Conservation (phyloP, 2,797 vertebrate species). For the Galago senegalensis region DNA sequence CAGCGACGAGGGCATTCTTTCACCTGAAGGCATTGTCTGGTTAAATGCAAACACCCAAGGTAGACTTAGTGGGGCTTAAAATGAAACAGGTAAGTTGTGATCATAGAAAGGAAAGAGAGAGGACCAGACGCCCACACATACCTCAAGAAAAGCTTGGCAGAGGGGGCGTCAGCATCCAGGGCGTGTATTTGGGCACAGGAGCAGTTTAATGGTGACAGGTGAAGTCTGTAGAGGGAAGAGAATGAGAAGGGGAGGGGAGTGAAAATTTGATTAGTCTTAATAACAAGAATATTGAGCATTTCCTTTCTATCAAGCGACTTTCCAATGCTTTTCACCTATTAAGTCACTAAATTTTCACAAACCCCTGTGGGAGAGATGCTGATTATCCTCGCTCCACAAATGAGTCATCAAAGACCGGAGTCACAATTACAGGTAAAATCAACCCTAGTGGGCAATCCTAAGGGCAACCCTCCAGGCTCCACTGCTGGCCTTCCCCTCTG, state of each 20-base stretch:
- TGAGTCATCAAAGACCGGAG: background rate
- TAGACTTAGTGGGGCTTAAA: background rate
- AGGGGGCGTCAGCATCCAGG: background rate
- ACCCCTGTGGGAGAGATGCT: background rate
- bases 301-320: background rate
- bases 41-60: background rate
- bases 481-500: background rate
- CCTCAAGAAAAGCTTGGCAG: background rate
- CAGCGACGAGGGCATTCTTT: background rate
- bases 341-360: background rate
- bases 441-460: background rate
- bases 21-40: background rate
- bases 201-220: background rate
- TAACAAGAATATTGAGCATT: background rate
- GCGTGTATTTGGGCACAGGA: rapidly evolving
- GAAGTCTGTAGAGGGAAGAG: background rate
- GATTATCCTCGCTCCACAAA: background rate
- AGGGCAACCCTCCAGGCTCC: background rate
- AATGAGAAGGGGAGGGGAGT: background rate
- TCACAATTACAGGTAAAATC: background rate
- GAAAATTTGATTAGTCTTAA: background rate
- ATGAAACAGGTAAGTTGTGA: background rate
- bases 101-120: background rate
- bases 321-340: background rate
- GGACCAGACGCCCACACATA: rapidly evolving